These are phyloP conservation scores for Pyrgilauda ruficollis DNA, from an alignment of 2,113 vertebrate species.

Conservation along the genomic window DNA sequence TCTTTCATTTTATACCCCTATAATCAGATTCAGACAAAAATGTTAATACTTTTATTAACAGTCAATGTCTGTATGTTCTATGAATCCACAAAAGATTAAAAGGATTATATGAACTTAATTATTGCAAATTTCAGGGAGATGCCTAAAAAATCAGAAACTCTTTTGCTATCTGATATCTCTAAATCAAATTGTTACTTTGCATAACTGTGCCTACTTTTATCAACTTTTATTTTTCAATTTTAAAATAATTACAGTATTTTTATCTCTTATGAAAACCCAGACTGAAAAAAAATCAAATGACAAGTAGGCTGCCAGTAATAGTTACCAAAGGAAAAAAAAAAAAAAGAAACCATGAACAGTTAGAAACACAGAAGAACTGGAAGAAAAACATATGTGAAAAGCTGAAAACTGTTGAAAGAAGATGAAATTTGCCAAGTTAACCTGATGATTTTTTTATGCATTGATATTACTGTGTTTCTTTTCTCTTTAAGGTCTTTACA, in stretches of 20 bases:
- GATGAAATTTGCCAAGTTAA: neutral
- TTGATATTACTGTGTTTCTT: neutral
- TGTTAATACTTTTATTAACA: neutral
- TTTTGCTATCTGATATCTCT: neutral
- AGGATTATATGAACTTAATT: neutral
- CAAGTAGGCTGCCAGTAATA: neutral
- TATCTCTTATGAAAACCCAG: neutral
- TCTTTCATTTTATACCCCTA: neutral
- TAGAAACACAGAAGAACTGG: neutral
- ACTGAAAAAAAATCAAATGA: neutral
- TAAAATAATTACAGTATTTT: neutral
- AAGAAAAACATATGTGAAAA: neutral
- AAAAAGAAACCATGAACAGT: neutral
- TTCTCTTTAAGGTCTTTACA: conserved; percentile 86
- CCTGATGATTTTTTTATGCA: neutral
- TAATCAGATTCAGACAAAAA: neutral
- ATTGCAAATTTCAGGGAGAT: neutral
- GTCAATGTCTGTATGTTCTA: neutral
- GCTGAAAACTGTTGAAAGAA: neutral
- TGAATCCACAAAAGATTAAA: neutral
- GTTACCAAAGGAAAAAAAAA: neutral
- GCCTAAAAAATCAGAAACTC: neutral
- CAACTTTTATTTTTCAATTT: neutral
- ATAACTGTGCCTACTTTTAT: neutral
- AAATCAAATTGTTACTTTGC: neutral